Percentiles rank a stretch among this genome's conserved stretches.
Evolutionary conservation across 2,797 vertebrate genomes (phyloP).

Genomic region (Simalia tracyae): DNA sequence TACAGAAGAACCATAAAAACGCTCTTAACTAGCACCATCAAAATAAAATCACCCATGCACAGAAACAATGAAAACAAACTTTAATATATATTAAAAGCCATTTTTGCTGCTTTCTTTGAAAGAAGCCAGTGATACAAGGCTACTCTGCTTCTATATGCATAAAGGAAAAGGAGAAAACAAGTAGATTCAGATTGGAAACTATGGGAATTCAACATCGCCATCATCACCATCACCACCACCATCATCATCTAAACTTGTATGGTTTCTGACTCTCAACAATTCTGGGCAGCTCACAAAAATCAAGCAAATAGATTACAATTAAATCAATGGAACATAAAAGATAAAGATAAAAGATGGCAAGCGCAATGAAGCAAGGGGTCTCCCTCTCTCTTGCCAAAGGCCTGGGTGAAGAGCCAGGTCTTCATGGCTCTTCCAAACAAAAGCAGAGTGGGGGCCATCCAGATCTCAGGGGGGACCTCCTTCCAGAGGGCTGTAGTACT

Average conservation of each 20-base stretch:
- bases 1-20: background rate
- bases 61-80: background rate
- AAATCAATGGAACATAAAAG: too few species aligned
- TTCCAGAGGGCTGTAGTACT: too few species aligned
- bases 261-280: background rate
- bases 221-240: background rate
- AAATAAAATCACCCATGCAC: background rate
- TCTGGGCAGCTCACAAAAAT: too few species aligned
- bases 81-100: background rate
- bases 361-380: too few species aligned
- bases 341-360: too few species aligned
- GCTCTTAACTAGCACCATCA: background rate
- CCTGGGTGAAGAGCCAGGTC: too few species aligned
- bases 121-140: background rate
- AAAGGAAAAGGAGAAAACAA: background rate
- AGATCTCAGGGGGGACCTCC: too few species aligned
- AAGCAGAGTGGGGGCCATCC: too few species aligned
- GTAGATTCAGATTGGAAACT: background rate
- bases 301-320: too few species aligned
- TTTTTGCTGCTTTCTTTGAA: background rate
- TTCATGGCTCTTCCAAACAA: too few species aligned
- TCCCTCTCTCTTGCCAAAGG: too few species aligned
- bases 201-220: background rate
- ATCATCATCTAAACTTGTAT: background rate
- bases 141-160: background rate